Conservation (phyloP, 1,140 invertebrate genomes). For the Schlechtendalia chinensis region DNA sequence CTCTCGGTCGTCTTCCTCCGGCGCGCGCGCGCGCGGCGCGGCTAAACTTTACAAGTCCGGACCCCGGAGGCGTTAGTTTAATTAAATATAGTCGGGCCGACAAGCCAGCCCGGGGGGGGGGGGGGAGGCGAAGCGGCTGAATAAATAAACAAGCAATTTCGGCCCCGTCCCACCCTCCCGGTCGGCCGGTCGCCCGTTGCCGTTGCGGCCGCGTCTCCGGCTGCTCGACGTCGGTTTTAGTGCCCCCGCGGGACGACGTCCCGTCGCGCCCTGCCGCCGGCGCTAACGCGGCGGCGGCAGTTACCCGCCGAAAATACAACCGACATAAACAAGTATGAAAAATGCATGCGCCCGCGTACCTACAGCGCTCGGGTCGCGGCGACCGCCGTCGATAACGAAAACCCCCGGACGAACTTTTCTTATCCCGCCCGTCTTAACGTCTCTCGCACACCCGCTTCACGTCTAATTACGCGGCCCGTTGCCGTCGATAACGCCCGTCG, state of each 20-base stretch:
- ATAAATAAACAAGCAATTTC: constrained; percentile 50
- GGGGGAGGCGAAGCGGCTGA: constrained; percentile 30
- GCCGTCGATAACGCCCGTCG: no score
- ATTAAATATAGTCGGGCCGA: constrained; percentile 42
- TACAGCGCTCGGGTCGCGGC: not conserved
- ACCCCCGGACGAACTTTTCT: constrained; percentile 9
- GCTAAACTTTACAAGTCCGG: constrained; percentile 32
- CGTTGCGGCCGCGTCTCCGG: no score
- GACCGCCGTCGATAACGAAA: not conserved
- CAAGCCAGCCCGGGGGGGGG: constrained; percentile 4
- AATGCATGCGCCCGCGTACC: constrained; percentile 11
- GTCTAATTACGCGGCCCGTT: constrained; percentile 9
- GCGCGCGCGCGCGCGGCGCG: not conserved
- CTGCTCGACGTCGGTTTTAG: constrained; percentile 39
- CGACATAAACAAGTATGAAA: constrained; percentile 49
- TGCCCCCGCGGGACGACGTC: constrained; percentile 27
- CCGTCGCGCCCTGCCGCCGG: not conserved
- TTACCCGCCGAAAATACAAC: constrained; percentile 43
- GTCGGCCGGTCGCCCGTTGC: not conserved
- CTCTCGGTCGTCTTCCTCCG: no score
- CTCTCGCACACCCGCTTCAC: not conserved
- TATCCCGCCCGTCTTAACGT: not conserved
- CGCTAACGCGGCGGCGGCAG: not conserved
- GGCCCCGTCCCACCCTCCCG: not conserved
- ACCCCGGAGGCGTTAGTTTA: constrained; percentile 42